Base-by-base conservation (phyloP, 2,888 invertebrate species). In the Idaea dimidiata region DNA sequence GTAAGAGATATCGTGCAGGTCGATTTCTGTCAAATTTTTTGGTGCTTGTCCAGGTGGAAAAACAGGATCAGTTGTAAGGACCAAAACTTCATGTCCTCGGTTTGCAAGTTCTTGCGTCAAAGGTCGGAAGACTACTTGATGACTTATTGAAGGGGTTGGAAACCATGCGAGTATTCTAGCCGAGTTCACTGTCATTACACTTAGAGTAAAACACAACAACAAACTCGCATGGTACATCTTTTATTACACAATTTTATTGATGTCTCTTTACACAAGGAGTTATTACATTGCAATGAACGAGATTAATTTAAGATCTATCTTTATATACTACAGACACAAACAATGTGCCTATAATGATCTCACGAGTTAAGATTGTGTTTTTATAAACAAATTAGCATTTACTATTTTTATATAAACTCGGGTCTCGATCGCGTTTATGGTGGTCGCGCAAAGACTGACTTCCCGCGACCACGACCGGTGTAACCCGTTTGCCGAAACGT, bases 21-120 rank as follows among this genome's bases (percentile, higher is more conserved):
- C 80, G 4, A 84, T 79, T 72, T 83, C 82, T 16, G 74, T 82
- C 5, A 81, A 53, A 59, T 84, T 83, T n/a, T 32, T 54, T 4
- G 79, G 79, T 0, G 70, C 18, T 31, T 71, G 16, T 6, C 73
- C 74, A 61, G 74, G 73, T 6, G 71, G 62, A 33, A 67, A 78
- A 0, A 66, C 70, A 0, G 82, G 80, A 61, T 82, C 78, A 1
- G 82, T 60, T 0, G 81, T 82, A 0, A 81, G 62, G 0, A 80
- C 68, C 0, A 72, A 71, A 0, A 82, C 69, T 64, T 79, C 73
- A 62, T 82, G 81, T 0, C 82, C 80, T 31, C 79, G 69, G 59
- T 61, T 78, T 1, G 70, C 73, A 33, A 82, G 66, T 66, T 81
- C 82, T 54, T 74, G 66, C 14, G 73, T 76, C 0, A 81, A 61